Conservation (phyloP, 2,797 vertebrate genomes). For the Chaetophractus vellerosus region DNA sequence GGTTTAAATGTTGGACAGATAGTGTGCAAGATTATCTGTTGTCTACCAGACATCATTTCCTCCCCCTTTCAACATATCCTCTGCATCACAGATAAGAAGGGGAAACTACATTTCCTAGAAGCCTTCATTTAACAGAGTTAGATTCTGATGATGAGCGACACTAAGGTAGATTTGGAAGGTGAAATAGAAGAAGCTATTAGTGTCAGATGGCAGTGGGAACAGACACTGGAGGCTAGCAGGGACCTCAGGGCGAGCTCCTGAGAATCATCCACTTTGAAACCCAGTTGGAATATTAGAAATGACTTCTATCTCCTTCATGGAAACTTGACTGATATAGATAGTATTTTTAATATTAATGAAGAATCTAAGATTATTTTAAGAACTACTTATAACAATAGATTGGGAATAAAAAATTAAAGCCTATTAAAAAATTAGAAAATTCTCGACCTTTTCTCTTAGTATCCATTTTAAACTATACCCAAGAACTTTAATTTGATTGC, state of each 20-base stretch:
- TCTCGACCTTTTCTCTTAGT: conserved; percentile 43
- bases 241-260: neutral
- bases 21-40: neutral
- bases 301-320: neutral
- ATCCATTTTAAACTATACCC: conserved; percentile 20
- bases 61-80: neutral
- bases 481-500: conserved; percentile 46
- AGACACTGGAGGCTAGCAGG: neutral
- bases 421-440: conserved; percentile 49
- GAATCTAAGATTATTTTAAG: conserved; percentile 38
- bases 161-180: neutral
- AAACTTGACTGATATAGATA: neutral
- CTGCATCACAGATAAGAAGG: neutral
- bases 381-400: neutral
- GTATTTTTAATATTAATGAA: neutral
- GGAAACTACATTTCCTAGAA: neutral
- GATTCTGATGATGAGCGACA: neutral
- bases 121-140: neutral
- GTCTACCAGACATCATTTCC: neutral
- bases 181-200: neutral
- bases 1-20: neutral
- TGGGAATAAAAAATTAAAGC: conserved; percentile 54
- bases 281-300: neutral
- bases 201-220: neutral
- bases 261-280: neutral